Evolutionary conservation across 2,113 vertebrate species (phyloP).

Genomic region (Atractosteus spatula): DNA sequence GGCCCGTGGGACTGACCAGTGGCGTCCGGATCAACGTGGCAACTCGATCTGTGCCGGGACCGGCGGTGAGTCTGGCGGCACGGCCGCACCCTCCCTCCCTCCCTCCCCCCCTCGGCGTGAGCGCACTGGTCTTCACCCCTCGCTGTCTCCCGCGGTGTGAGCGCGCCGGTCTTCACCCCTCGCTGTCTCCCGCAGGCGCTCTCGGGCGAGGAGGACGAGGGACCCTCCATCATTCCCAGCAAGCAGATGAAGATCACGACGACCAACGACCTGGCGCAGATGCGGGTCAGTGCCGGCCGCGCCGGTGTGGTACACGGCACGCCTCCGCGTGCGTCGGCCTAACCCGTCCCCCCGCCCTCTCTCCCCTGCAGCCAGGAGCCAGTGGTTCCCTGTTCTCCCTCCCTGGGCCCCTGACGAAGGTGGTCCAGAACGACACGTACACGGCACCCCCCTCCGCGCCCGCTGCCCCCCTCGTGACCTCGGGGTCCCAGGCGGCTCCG

Average conservation of each 20-base stretch:
- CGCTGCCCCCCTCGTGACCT: slow-evolving; percentile 49
- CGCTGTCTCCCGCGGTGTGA: slow-evolving; percentile 3
- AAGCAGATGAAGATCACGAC: slow-evolving; percentile 87
- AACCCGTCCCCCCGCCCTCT: neutral
- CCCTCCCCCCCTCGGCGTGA: too few species aligned
- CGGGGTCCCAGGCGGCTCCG: slow-evolving; percentile 47
- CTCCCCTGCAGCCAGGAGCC: slow-evolving; percentile 60
- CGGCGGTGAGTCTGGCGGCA: slow-evolving; percentile 48
- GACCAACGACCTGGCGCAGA: slow-evolving; percentile 68
- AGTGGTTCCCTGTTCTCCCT: slow-evolving; percentile 73
- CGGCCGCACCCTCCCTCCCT: too few species aligned
- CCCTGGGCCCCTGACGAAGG: slow-evolving; percentile 88
- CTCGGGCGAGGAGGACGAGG: slow-evolving; percentile 60
- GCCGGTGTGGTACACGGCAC: too few species aligned
- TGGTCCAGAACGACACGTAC: slow-evolving; percentile 93
- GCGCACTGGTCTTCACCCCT: neutral
- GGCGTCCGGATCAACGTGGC: slow-evolving; percentile 49
- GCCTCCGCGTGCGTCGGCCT: neutral
- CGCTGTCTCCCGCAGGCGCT: slow-evolving; percentile 39
- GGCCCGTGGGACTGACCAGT: slow-evolving; percentile 52
- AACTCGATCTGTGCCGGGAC: neutral
- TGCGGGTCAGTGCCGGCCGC: slow-evolving; percentile 61
- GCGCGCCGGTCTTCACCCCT: neutral
- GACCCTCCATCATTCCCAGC: slow-evolving; percentile 50
- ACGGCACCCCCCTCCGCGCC: slow-evolving; percentile 72